Evolutionary conservation across 2,888 invertebrate species (phyloP), one percentile per base, ranked within the genome.

Genomic region (Leptopilina myrica): DNA sequence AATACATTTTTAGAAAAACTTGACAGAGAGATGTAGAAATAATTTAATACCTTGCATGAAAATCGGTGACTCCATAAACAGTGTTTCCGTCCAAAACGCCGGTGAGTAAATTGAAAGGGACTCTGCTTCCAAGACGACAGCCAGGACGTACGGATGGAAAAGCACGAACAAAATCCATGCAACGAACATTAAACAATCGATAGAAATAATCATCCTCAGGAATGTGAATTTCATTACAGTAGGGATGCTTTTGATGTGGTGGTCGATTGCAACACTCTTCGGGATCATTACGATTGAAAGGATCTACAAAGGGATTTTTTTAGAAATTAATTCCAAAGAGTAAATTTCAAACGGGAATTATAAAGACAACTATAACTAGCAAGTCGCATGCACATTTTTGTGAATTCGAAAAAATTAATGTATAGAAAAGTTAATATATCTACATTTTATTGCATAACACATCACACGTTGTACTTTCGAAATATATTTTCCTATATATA

Each of bases 191-290:
- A 91, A 96, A 97, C 64, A 96, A 93, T 6, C 96, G 94, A 93
- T 97, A 98, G 94, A 98, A 98, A 91, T 97, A 96, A 90, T 98
- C 98, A 89, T 98, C 97, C 85, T 96, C 96, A 0, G 98, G 97
- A 75, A 98, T 95, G 78, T 94, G 93, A 86, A 98, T 97, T 92
- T 98, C 97, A 92, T 97, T 95, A 90, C 98, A 98, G 91, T 97
- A 97, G 0, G 97, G 97, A 92, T 98, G 97, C 90, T 96, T 97
- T 77, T 96, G 93, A 87, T 97, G 97, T 14, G 94, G 93, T 0
- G 97, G 96, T 33, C 96, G 94, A 88, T 95, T 94, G 92, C 97
- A 98, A 91, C 97, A 98, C 91, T 97, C 97, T 91, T 97, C 97
- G 2, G 97, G 97, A 91, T 97, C 97, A 92, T 97, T 97, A 85